Conservation (phyloP, 2,888 invertebrate genomes). For the Microchrysa polita region DNA sequence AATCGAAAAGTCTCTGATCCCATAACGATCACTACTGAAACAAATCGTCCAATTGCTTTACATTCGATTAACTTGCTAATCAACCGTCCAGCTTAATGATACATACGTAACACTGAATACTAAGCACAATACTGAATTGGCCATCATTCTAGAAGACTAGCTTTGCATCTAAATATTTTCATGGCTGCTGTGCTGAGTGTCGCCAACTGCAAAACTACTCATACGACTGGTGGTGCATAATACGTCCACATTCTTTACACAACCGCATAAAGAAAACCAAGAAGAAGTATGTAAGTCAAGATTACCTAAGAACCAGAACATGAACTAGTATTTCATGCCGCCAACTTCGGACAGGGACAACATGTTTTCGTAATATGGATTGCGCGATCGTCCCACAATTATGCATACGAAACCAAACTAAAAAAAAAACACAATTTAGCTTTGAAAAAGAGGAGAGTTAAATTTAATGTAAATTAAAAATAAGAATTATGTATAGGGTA, state of each 20-base stretch:
- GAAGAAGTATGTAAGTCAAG: constrained; percentile 23
- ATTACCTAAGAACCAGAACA: constrained; percentile 33
- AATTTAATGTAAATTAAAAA: constrained; percentile 11
- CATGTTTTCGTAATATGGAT: constrained; percentile 26
- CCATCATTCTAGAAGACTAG: too few relatives aligned
- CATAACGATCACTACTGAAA: too few relatives aligned
- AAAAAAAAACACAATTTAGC: background rate
- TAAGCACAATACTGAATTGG: too few relatives aligned
- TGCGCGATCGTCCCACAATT: constrained; percentile 28
- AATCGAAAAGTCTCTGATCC: too few relatives aligned
- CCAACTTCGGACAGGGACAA: constrained; percentile 14
- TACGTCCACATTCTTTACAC: too few relatives aligned
- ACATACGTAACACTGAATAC: too few relatives aligned
- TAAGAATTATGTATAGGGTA: constrained; percentile 30
- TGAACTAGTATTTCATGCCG: background rate
- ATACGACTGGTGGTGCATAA: background rate
- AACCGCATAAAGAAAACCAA: background rate
- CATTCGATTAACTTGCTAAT: too few relatives aligned
- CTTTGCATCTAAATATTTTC: too few relatives aligned
- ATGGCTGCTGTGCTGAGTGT: background rate
- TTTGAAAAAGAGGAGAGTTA: background rate
- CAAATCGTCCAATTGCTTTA: too few relatives aligned
- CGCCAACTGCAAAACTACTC: background rate
- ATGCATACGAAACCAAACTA: background rate
- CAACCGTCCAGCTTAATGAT: too few relatives aligned